Base-by-base conservation (phyloP, 2,797 vertebrate species). In the Falco peregrinus region DNA sequence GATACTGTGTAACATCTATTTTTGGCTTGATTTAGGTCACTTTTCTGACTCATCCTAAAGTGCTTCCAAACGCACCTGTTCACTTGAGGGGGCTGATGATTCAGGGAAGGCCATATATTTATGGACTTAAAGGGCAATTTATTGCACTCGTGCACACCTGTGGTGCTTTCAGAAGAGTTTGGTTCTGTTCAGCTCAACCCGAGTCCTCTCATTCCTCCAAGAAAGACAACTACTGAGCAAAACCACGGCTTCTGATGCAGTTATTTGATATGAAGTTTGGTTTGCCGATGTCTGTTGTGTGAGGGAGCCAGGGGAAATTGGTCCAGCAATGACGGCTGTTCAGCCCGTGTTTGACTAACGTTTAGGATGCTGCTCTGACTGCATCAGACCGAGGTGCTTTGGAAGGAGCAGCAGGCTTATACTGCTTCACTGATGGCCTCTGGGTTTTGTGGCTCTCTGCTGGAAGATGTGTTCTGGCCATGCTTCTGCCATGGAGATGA, bases 401-500 rank as follows among this genome's bases (percentile, higher is more conserved):
- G 20, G n/a, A 61, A 76, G n/a, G 39, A 63, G 31, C 26, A 47
- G 41, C 4, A n/a, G 33, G 10, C 31, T 28, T 50, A 29, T 76
- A 39, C 43, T 25, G 16, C 25, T 51, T 41, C 41, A 10, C 1
- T 19, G 64, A 14, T 61, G 70, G n/a, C 48, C n/a, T 65, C 5
- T 1, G 53, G 26, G 10, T 43, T 61, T 39, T 5, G 24, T 24
- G 26, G 50, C 9, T 37, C 29, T 75, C n/a, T 18, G 24, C 53
- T 71, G 33, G n/a, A 39, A 75, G 53, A 15, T 0, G 4, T 28
- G 28, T 29, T 22, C 39, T 39, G 47, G 47, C 24, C 37, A 16
- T 0, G 0, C 14, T 48, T n/a, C n/a, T 73, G 43, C 29, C 0
- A 0, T 8, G 33, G 39, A 51, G 63, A 10, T 4, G 5, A n/a